phyloP scores from a whole-genome alignment of 2,888 invertebrate genomes.

The Agrochola macilenta region DNA sequence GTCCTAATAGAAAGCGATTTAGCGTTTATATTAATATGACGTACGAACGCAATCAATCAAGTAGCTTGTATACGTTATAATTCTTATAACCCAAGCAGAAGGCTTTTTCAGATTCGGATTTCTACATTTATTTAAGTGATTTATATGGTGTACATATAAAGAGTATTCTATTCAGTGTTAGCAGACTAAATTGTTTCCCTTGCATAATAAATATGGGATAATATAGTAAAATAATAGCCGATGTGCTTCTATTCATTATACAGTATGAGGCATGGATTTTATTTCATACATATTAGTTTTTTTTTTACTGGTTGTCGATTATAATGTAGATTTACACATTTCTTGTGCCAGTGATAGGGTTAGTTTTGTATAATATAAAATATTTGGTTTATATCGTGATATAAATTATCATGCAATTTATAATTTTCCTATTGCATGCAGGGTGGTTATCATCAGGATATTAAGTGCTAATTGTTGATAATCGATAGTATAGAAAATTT shows the following conservation, averaged over 20 bases:
- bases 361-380: constrained; percentile 24
- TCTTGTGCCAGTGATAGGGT: constrained; percentile 57
- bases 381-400: constrained; percentile 45
- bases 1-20: neutral
- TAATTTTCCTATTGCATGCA: constrained; percentile 64
- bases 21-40: neutral
- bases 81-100: neutral
- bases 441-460: constrained; percentile 30
- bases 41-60: neutral
- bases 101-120: neutral
- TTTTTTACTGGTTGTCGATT: constrained; percentile 58
- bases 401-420: constrained; percentile 57
- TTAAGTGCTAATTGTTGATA: constrained; percentile 54
- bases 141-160: neutral
- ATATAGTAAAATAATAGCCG: constrained; percentile 77
- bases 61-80: neutral
- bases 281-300: constrained; percentile 67
- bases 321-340: constrained; percentile 88
- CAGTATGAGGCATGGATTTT: constrained; percentile 84
- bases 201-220: constrained; percentile 70
- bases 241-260: constrained; percentile 81
- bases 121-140: neutral
- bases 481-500: constrained; percentile 48
- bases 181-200: constrained; percentile 75
- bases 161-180: neutral